A percentile compares a stretch with the other conserved stretches of the same genome.
Conservation (phyloP, 35 echinoderm and acorn worm genomes). For the Ptychodera flava region DNA sequence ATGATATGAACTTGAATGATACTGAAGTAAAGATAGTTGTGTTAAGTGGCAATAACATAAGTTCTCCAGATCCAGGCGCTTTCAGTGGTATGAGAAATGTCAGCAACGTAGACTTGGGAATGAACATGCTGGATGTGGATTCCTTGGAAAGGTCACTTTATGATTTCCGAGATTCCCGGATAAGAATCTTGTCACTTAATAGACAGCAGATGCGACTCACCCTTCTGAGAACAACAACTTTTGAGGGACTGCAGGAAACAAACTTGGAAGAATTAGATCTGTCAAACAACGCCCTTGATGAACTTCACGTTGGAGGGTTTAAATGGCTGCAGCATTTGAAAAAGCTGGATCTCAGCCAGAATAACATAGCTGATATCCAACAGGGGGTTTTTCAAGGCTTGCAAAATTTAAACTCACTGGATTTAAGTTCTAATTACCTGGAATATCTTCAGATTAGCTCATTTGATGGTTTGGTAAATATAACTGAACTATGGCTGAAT, state of each 20-base stretch:
- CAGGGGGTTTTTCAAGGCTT: background rate
- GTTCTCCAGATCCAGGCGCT: background rate
- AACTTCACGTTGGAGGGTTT: background rate
- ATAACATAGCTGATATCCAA: background rate
- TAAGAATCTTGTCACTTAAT: background rate
- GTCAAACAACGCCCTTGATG: background rate
- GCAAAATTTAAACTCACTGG: background rate
- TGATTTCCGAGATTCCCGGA: background rate
- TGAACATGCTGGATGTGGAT: background rate
- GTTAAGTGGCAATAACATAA: background rate
- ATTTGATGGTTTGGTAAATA: no score
- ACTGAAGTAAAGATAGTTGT: background rate
- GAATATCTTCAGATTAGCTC: background rate
- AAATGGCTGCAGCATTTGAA: background rate
- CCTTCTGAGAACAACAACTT: background rate
- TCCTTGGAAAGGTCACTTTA: background rate
- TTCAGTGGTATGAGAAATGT: background rate
- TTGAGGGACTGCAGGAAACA: background rate
- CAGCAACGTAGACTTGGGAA: background rate
- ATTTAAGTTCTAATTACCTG: background rate
- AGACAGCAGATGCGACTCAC: background rate
- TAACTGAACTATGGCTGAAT: no score
- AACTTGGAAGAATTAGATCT: background rate
- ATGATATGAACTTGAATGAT: background rate
- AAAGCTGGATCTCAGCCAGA: background rate